phyloP scores from a whole-genome alignment of 2,797 vertebrate species.

The Pitangus sulphuratus region DNA sequence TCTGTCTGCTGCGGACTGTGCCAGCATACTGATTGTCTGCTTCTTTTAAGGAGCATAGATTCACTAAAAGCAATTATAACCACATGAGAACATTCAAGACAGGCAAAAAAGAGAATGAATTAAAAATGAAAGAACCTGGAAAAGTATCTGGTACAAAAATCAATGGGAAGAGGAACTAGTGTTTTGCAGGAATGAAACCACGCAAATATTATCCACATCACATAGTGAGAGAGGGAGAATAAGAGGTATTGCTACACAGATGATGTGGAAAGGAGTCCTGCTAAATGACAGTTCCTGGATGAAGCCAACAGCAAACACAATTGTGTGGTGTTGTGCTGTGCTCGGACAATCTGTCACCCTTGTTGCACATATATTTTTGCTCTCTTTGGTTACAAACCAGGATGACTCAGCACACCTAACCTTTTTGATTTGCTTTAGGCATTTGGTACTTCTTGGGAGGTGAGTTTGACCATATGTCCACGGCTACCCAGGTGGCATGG shows the following conservation, averaged over 20 bases:
- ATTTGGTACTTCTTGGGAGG: background rate
- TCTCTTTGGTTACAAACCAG: background rate
- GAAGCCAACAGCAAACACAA: background rate
- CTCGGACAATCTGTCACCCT: background rate
- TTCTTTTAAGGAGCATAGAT: slow-evolving; percentile 54
- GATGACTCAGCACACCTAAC: background rate
- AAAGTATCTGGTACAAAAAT: slow-evolving; percentile 51
- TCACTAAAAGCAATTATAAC: slow-evolving; percentile 64
- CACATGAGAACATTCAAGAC: slow-evolving; percentile 47
- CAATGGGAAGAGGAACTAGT: background rate
- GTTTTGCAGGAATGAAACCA: slow-evolving; percentile 10
- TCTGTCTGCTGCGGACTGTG: background rate
- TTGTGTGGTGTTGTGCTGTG: rapidly evolving
- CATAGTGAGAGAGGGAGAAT: background rate
- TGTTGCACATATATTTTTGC: background rate
- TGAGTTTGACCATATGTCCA: background rate
- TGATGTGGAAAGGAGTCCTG: background rate
- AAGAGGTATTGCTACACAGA: background rate
- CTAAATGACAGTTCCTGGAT: background rate
- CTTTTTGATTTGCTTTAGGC: background rate
- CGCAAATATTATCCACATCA: background rate
- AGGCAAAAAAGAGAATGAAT: slow-evolving; percentile 55
- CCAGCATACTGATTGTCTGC: slow-evolving; percentile 36
- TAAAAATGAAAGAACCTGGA: slow-evolving; percentile 60
- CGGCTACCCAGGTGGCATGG: background rate